phyloP scores from a whole-genome alignment of 2,888 invertebrate species.

The Epinotia bilunana region DNA sequence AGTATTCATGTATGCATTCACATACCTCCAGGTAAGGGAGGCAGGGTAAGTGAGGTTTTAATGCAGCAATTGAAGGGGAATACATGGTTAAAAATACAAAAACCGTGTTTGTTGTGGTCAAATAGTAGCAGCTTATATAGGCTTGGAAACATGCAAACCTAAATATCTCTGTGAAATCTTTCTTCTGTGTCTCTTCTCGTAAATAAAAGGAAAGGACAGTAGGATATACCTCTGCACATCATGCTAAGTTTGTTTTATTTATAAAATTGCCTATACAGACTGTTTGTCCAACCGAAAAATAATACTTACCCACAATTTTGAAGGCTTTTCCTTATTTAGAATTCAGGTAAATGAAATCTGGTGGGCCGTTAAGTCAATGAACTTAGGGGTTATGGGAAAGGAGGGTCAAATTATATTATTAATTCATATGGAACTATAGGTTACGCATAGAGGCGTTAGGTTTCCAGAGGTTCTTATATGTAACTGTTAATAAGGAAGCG shows the following conservation, averaged over 20 bases:
- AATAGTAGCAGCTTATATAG: too few relatives aligned
- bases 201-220: background rate
- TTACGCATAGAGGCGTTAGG: background rate
- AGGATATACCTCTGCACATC: background rate
- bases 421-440: background rate
- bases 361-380: background rate
- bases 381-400: background rate
- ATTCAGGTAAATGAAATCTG: constrained; percentile 5
- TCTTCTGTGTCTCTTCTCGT: background rate
- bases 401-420: constrained; percentile 12
- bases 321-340: background rate
- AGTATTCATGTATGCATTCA: too few relatives aligned
- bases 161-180: too few relatives aligned
- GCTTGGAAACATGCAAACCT: too few relatives aligned
- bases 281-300: background rate
- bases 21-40: too few relatives aligned
- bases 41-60: too few relatives aligned
- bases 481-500: too few relatives aligned
- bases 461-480: too few relatives aligned
- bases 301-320: background rate
- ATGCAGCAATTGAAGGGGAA: too few relatives aligned
- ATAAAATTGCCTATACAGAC: background rate
- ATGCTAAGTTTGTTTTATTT: background rate
- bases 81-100: too few relatives aligned
- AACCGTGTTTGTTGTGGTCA: too few relatives aligned